Conservation (phyloP, 1,140 invertebrate species). For the Micrasema longulum region DNA sequence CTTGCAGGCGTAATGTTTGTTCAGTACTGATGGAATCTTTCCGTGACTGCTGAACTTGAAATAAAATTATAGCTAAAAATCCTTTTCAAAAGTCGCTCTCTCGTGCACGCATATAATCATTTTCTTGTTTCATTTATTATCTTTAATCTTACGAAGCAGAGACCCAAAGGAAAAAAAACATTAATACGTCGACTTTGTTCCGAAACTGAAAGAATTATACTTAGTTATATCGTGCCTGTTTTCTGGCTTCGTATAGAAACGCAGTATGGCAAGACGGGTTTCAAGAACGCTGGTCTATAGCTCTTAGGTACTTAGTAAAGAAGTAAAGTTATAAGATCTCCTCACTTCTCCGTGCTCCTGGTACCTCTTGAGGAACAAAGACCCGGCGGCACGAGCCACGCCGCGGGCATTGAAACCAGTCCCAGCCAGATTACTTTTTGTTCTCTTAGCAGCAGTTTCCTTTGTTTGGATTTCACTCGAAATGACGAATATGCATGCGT, state of each 20-base stretch:
- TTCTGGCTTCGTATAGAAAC: no score
- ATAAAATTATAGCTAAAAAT: background rate
- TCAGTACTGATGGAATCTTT: background rate
- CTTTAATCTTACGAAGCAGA: background rate
- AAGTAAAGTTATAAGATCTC: constrained; percentile 19
- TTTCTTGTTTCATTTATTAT: background rate
- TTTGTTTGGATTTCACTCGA: constrained; percentile 32
- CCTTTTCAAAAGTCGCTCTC: constrained; percentile 7
- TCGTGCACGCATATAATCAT: background rate
- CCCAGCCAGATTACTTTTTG: constrained; percentile 31
- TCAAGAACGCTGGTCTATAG: background rate
- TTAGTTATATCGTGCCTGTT: no score
- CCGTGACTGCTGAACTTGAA: constrained; percentile 15
- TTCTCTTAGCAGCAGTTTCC: constrained; percentile 10
- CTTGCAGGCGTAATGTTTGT: background rate
- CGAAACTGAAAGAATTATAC: no score
- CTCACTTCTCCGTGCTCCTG: constrained; percentile 20
- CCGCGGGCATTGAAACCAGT: constrained; percentile 41
- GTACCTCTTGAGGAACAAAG: constrained; percentile 40
- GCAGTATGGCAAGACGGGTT: constrained; percentile 2
- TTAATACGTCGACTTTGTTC: no score
- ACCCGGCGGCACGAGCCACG: constrained; percentile 48
- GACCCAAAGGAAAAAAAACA: background rate
- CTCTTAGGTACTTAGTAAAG: background rate
- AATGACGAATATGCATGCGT: constrained; percentile 27